phyloP scores from a whole-genome alignment of 2,888 invertebrate genomes.

The Caenorhabditis afra region DNA sequence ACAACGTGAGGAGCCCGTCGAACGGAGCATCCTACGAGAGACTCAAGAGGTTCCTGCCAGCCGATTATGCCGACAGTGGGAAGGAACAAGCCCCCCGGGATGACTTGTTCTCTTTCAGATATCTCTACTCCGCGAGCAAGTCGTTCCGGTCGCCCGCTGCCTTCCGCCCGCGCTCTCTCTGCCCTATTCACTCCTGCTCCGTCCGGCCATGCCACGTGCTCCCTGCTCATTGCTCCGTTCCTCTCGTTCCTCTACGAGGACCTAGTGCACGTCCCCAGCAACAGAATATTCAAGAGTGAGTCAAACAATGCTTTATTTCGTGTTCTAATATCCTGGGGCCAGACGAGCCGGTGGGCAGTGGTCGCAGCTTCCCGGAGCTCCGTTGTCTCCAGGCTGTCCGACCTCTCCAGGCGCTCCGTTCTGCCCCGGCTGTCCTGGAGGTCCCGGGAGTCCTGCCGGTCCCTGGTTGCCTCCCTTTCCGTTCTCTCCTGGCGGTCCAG shows the following conservation, averaged over 20 bases:
- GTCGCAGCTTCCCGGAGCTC: conserved; percentile 79
- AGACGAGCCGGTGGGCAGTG: conserved; percentile 79
- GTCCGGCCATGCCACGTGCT: conserved; percentile 83
- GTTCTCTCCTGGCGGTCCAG: conserved; percentile 75
- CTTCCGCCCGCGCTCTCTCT: conserved; percentile 65
- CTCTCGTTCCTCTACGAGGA: conserved; percentile 80
- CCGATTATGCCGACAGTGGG: conserved; percentile 79
- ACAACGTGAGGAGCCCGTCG: conserved; percentile 79
- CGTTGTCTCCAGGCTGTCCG: conserved; percentile 72
- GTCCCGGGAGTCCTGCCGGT: conserved; percentile 71
- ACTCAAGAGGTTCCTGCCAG: conserved; percentile 73
- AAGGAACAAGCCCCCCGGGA: not conserved
- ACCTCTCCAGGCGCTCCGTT: conserved; percentile 72
- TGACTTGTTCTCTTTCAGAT: conserved; percentile 12
- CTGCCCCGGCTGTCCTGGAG: conserved; percentile 72
- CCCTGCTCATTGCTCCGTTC: conserved; percentile 85
- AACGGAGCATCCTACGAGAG: conserved; percentile 79
- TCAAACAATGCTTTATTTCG: conserved; percentile 47
- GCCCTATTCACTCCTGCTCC: conserved; percentile 66
- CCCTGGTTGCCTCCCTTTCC: conserved; percentile 73
- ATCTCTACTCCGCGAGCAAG: conserved; percentile 32
- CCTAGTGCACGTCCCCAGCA: conserved; percentile 83
- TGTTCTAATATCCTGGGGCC: conserved; percentile 76
- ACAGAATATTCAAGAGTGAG: conserved; percentile 84
- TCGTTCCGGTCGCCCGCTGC: conserved; percentile 61